Evolutionary conservation across 2,888 invertebrate species (phyloP).

Genomic region (Liodrosophila aerea): DNA sequence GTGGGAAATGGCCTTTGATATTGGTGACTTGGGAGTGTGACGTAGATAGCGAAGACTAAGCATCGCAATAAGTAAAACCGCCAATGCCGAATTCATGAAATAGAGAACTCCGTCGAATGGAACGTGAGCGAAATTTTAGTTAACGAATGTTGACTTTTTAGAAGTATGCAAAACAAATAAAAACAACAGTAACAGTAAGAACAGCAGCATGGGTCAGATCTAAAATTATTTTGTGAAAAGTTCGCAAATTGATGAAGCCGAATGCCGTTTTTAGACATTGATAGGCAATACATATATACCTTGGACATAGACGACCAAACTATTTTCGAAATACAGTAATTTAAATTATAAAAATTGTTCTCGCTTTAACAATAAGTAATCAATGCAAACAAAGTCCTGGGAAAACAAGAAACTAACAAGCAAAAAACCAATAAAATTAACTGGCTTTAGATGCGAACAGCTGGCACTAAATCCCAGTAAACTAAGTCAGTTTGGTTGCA

Average conservation of each 20-base stretch:
- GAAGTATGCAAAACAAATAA: slow-evolving; percentile 74
- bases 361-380: too few relatives aligned
- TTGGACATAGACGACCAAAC: slow-evolving; percentile 12
- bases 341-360: slow-evolving; percentile 59
- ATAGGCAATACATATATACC: too few relatives aligned
- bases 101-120: slow-evolving; percentile 60
- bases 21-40: slow-evolving; percentile 5
- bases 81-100: slow-evolving; percentile 55
- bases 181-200: slow-evolving; percentile 41
- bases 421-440: slow-evolving; percentile 61
- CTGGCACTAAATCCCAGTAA: slow-evolving; percentile 28
- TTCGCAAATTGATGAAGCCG: slow-evolving; percentile 37
- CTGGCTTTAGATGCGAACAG: slow-evolving; percentile 42
- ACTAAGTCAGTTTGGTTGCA: slow-evolving; percentile 11
- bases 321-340: slow-evolving; percentile 40
- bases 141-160: slow-evolving; percentile 75
- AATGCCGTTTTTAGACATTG: slow-evolving; percentile 10
- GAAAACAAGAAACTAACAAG: slow-evolving; percentile 34
- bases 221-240: slow-evolving; percentile 45
- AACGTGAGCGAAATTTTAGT: slow-evolving; percentile 72
- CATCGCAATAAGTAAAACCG: slow-evolving; percentile 51
- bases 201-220: slow-evolving; percentile 37
- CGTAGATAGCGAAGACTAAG: slow-evolving; percentile 29
- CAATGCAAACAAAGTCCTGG: neutral
- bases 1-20: too few relatives aligned